A percentile compares a stretch with the other conserved stretches of the same genome.
These are phyloP conservation scores for Lithosia quadra DNA, from an alignment of 2,888 invertebrate genomes.

Conservation along the genomic window DNA sequence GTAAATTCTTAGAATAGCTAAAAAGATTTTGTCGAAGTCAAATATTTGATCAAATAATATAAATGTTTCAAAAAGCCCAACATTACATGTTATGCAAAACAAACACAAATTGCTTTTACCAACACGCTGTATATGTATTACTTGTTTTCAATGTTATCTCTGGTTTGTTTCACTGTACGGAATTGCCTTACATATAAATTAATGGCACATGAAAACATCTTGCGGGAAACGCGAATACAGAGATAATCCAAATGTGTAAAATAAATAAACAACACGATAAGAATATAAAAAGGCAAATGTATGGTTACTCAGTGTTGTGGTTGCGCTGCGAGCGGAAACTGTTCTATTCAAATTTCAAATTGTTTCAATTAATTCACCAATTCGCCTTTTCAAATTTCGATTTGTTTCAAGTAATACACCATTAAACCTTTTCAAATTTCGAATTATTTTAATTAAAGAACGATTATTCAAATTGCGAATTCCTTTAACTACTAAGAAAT, in stretches of 20 bases:
- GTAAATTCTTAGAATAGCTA: too few species aligned
- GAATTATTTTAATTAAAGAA: neutral
- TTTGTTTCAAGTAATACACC: neutral
- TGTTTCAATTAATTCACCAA: constrained; percentile 11
- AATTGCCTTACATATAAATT: constrained; percentile 36
- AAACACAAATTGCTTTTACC: constrained; percentile 19
- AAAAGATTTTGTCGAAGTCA: neutral
- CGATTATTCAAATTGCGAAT: neutral
- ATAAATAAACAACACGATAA: constrained; percentile 45
- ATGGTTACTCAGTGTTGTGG: constrained; percentile 29
- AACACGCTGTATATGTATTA: constrained; percentile 22
- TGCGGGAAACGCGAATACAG: constrained; percentile 23
- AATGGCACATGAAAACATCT: constrained; percentile 32
- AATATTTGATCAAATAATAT: neutral
- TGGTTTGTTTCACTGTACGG: constrained; percentile 39
- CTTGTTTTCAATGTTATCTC: constrained; percentile 22
- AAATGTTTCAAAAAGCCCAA: constrained; percentile 14
- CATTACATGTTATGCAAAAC: constrained; percentile 22
- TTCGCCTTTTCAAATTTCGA: neutral
- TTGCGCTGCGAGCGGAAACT: constrained; percentile 20
- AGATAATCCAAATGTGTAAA: constrained; percentile 29
- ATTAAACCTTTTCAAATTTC: neutral
- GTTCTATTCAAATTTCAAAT: constrained; percentile 24
- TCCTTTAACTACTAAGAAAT: neutral
- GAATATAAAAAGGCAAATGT: constrained; percentile 43